These are phyloP conservation scores for Hypomecis atomaria DNA, from an alignment of 2,888 invertebrate species.

Conservation along the genomic window DNA sequence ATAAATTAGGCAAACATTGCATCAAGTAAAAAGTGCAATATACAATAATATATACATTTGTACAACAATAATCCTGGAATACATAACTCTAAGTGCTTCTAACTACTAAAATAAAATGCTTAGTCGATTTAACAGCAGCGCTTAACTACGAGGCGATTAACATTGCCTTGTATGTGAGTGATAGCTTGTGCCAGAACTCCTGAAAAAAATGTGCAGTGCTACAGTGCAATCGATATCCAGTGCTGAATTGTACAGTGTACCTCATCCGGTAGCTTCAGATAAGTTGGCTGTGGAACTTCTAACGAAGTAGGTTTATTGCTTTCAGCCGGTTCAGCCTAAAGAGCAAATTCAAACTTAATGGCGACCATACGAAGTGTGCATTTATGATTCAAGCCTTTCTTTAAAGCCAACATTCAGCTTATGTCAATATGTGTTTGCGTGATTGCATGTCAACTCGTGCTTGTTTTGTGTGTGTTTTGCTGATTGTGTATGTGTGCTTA, in stretches of 20 bases:
- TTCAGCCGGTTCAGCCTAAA: slow-evolving; percentile 75
- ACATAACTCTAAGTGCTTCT: slow-evolving; percentile 29
- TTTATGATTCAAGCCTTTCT: slow-evolving; percentile 22
- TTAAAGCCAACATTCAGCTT: slow-evolving; percentile 21
- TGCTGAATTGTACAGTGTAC: slow-evolving; percentile 60
- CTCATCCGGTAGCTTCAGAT: slow-evolving; percentile 72
- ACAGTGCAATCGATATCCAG: slow-evolving; percentile 31
- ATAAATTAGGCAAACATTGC: slow-evolving; percentile 49
- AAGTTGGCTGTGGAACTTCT: slow-evolving; percentile 72
- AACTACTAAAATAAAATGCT: slow-evolving; percentile 28
- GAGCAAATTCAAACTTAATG: slow-evolving; percentile 69
- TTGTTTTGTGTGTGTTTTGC: slow-evolving; percentile 3
- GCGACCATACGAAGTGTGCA: slow-evolving; percentile 67
- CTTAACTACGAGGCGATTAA: slow-evolving; percentile 37
- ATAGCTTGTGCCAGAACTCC: slow-evolving; percentile 35
- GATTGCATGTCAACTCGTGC: slow-evolving; percentile 5
- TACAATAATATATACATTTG: slow-evolving; percentile 39
- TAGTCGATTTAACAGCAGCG: slow-evolving; percentile 38
- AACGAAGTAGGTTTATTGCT: slow-evolving; percentile 68
- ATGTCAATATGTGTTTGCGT: slow-evolving; percentile 13
- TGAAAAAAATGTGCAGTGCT: slow-evolving; percentile 52
- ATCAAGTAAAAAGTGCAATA: slow-evolving; percentile 42
- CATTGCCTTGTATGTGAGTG: slow-evolving; percentile 53
- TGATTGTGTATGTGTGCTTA: slow-evolving; percentile 4
- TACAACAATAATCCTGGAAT: slow-evolving; percentile 35